Base-by-base conservation (phyloP, 2,888 invertebrate species). In the Autographa gamma region DNA sequence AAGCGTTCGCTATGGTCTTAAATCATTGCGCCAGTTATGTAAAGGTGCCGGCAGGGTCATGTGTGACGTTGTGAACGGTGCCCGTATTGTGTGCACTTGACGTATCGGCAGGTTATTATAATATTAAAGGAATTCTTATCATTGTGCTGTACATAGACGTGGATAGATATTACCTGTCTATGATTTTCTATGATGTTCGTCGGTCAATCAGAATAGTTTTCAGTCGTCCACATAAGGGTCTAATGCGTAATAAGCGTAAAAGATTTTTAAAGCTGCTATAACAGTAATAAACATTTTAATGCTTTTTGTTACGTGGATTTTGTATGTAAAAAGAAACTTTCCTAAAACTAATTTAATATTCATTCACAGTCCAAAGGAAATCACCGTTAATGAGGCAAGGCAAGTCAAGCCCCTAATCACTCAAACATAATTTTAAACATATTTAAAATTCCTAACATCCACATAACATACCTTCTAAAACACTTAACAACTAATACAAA, bases 1-100 rank as follows among this genome's bases (percentile, higher is more conserved):
- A 64, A 41, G 41, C 52, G 61, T 14, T 63, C 34, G 59, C n/a
- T 67, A 65, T 69, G 64, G 54, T 32, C 34, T 65, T 77, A 70
- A 71, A 79, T 62, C 72, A 74, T 11, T 19, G 16, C 58, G 72
- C 62, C 63, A 63, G 52, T 66, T 63, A 63, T 66, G 73, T 73
- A 79, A 79, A 74, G 80, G 80, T 80, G 75, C 16, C 69, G 66
- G 38, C 38, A 83, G 79, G 83, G 81, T 71, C 79, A 74, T 31
- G 0, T 54, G 1, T 83, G 85, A 84, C 83, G 83, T 70, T 13
- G 32, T 25, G n/a, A 41, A 52, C 32, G 41, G n/a, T 48, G 56
- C 67, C 48, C 60, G 74, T 34, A 66, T 73, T 83, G 43, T 70
- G 56, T 59, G 31, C 41, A 8, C 31, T 41, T 79, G 73, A 84